These are phyloP conservation scores for Cepaea hortensis DNA, from an alignment of 2,888 invertebrate genomes.

Conservation along the genomic window DNA sequence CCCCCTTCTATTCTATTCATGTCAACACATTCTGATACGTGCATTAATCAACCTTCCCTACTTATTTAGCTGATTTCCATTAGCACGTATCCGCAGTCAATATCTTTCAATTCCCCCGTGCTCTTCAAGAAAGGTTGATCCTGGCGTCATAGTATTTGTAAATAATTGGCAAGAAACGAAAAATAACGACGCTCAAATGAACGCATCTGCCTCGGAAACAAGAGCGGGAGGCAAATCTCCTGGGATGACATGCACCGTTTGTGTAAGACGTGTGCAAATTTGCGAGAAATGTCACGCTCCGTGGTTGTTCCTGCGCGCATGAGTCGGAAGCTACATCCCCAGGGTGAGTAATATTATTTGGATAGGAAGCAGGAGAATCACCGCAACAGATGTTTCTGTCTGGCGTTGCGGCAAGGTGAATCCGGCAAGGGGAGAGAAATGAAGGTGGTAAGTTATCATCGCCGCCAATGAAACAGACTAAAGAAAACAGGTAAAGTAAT, in stretches of 20 bases:
- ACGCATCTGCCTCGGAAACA: neutral
- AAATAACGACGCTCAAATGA: neutral
- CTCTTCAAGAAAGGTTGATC: constrained; percentile 2
- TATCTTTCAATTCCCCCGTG: no score
- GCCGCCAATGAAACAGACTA: no score
- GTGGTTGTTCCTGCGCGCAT: constrained; percentile 27
- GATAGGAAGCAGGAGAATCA: constrained; percentile 3
- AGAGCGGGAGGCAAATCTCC: constrained; percentile 19
- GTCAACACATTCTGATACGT: no score
- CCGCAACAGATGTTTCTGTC: constrained; percentile 7
- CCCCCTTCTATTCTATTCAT: no score
- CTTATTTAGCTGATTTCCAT: no score
- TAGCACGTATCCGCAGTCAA: no score
- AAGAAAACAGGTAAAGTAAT: no score
- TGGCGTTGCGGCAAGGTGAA: neutral
- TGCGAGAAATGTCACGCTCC: constrained; percentile 42
- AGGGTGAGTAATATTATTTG: constrained; percentile 36
- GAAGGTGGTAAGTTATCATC: neutral
- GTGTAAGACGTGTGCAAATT: constrained; percentile 28
- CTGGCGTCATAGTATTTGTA: constrained; percentile 15
- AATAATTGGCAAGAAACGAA: neutral
- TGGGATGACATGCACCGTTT: constrained; percentile 32
- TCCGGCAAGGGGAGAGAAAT: neutral
- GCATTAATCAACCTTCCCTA: no score
- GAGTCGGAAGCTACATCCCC: constrained; percentile 4